These are phyloP conservation scores for Ivindomyrus marchei DNA, from an alignment of 2,113 vertebrate genomes.

Conservation along the genomic window DNA sequence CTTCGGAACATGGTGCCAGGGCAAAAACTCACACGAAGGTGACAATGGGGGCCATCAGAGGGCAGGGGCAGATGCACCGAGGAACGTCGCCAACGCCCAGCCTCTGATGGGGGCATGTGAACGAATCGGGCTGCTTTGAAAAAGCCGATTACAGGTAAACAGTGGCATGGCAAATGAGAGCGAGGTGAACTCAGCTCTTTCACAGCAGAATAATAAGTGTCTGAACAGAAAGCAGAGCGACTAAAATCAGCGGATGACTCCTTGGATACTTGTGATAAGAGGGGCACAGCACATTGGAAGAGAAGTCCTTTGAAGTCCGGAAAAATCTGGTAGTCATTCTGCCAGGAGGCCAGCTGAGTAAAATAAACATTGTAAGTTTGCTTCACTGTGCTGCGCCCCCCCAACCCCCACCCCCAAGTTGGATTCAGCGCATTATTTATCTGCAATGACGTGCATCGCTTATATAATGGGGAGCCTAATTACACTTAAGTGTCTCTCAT, in stretches of 20 bases:
- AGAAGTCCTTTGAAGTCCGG: not conserved
- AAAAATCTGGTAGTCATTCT: not conserved
- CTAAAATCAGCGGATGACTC: not conserved
- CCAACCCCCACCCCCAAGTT: not conserved
- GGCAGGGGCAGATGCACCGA: not conserved
- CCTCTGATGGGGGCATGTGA: not conserved
- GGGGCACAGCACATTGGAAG: not conserved
- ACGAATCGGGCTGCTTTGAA: not conserved
- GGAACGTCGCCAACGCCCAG: not conserved
- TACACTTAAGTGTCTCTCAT: slow-evolving; percentile 64
- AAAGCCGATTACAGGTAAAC: not conserved
- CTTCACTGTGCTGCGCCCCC: not conserved
- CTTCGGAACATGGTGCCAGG: not conserved
- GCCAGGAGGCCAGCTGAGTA: not conserved
- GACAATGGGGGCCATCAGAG: not conserved
- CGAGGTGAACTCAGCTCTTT: not conserved
- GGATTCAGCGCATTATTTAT: slow-evolving; percentile 17
- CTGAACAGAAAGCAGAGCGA: not conserved
- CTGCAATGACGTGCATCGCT: slow-evolving; percentile 23
- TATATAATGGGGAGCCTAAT: slow-evolving; percentile 48
- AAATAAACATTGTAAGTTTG: not conserved
- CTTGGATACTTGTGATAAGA: not conserved
- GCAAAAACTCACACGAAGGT: not conserved
- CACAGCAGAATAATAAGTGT: not conserved
- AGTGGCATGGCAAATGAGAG: not conserved